Conservation (phyloP, 1,140 invertebrate species). For the Calephelis nemesis region DNA sequence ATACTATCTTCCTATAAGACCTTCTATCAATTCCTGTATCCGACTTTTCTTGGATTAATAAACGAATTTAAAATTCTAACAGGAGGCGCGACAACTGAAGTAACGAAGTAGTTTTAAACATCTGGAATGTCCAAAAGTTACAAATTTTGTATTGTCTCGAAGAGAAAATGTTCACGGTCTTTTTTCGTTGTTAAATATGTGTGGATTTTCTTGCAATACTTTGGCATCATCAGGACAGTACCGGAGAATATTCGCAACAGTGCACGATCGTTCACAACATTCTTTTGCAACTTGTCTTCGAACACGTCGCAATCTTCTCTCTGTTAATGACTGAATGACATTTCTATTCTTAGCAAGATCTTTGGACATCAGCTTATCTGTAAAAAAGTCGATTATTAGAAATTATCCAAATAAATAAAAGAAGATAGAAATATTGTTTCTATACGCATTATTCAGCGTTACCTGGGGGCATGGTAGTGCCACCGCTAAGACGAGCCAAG, state of each 20-base stretch:
- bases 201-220: constrained; percentile 51
- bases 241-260: constrained; percentile 55
- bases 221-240: constrained; percentile 60
- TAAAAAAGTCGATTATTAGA: constrained; percentile 21
- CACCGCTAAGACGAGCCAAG: too few relatives aligned
- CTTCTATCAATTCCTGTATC: too few relatives aligned
- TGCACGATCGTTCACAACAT: constrained; percentile 57
- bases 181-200: constrained; percentile 48
- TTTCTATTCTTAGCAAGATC: constrained; percentile 38
- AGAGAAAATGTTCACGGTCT: background rate
- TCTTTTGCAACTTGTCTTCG: constrained; percentile 59
- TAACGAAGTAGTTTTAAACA: background rate
- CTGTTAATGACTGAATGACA: constrained; percentile 30
- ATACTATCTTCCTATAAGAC: too few relatives aligned
- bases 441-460: too few relatives aligned
- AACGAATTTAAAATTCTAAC: too few relatives aligned
- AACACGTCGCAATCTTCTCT: constrained; percentile 47
- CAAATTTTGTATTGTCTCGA: background rate
- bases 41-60: too few relatives aligned
- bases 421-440: too few relatives aligned
- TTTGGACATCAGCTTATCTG: constrained; percentile 56
- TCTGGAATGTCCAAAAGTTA: background rate
- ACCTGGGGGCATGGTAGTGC: too few relatives aligned
- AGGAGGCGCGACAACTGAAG: too few relatives aligned
- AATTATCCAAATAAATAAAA: too few relatives aligned